Evolutionary conservation across 2,888 invertebrate genomes (phyloP), one percentile per base, ranked within the genome.

Genomic region (Hipparchia sbordonii): DNA sequence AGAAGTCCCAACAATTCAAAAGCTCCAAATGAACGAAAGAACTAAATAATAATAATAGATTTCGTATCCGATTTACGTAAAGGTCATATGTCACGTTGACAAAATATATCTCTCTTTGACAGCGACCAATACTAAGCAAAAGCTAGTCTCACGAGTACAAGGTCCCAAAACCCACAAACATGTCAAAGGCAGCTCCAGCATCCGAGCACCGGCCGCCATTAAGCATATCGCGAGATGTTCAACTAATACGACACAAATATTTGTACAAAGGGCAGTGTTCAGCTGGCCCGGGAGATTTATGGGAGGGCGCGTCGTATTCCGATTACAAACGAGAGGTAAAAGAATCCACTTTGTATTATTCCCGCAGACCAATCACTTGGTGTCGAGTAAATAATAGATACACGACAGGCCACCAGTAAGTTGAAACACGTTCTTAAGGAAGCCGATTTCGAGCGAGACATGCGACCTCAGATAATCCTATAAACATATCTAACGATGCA

Each of bases 191-290:
- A 69, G 72, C 72, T 5, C 3, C 39, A 39, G 68, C 51, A 33
- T 12, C 23, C 54, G 46, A 56, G 10, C 60, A 12, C 67, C 56
- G 10, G 48, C 52, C 39, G 71, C 74, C 72, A 74, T 74, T 74
- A 74, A 72, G 33, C 74, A 74, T 75, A 77, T 77, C 73, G 57
- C 67, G 63, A 61, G 60, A 71, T 73, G 79, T 74, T 77, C 78
- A 74, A 76, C 80, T 82, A 82, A 83, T 82, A 79, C 78, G 81
- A 78, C 80, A 83, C 82, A 81, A 81, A 83, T 82, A 80, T 78
- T 77, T 76, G 78, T 79, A 78, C 78, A 79, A 79, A 76, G 77
- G 76, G 71, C 69, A 67, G 71, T 73, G 73, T 66, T 66, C 33
- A 45, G n/a, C 57, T 10, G 23, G 23, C 13, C 51, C 8, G 33